Base-by-base conservation (phyloP, 2,113 vertebrate species). In the Erpornis zantholeuca region DNA sequence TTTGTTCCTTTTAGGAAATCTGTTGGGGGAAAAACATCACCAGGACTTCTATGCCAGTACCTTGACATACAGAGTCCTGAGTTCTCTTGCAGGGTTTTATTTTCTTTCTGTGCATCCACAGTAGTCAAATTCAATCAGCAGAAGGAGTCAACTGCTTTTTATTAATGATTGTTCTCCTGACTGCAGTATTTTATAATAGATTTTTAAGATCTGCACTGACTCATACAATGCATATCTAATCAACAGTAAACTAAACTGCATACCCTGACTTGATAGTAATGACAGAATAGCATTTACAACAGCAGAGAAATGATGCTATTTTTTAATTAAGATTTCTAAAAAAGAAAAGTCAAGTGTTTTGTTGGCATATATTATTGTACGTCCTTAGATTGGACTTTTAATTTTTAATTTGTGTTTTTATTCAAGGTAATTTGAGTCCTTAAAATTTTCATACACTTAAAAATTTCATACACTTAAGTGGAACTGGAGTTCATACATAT, bases 81-180 rank as follows among this genome's bases (percentile, higher is more conserved):
- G 45, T 49, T 89, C 53, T 80, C 80, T 54, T 50, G 53, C 53
- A 57, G 45, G 25, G 27, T 50, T 90, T 82, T 82, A 19, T 89
- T 95, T 86, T 89, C 78, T 82, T 92, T 78, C 71, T 66, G 65
- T 94, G 45, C 50, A 79, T 57, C 76, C 31, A 1, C 19, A 10
- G 60, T 92, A 81, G 83, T 83, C 64, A 92, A 81, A 54, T 54
- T 87, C 82, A 52, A 36, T 94, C 86, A 92, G 42, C 40, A 82
- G 76, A 31, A 92, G 52, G 64, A 84, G n/a, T 78, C 88, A 90
- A 77, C 57, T 91, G 72, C 47, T 87, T 64, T 80, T 21, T 80
- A 15, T 89, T 73, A 91, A 63, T 76, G 93, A 82, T 85, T 95
- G 61, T 94, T 91, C 68, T 90, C 33, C 53, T 92, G 76, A 87